A percentile compares a stretch with the other conserved stretches of the same genome.
Evolutionary conservation across 2,113 vertebrate genomes (phyloP).

Genomic region (Acanthisitta chloris): DNA sequence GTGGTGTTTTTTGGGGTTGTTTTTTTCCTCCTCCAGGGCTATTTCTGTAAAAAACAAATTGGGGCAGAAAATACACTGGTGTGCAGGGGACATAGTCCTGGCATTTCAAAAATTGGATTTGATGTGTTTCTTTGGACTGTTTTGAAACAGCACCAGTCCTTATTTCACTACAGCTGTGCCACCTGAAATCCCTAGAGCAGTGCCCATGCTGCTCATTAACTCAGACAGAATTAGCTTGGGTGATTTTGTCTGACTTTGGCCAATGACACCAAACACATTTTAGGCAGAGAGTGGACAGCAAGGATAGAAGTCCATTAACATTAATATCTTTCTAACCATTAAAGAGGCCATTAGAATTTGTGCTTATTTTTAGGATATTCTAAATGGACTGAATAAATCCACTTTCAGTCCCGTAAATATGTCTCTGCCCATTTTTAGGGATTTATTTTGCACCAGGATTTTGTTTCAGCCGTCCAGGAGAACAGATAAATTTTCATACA

Average conservation of each 20-base stretch:
- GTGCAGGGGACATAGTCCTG: background rate
- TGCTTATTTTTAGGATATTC: background rate
- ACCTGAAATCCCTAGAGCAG: background rate
- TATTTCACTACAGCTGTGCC: background rate
- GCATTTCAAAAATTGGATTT: background rate
- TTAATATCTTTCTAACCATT: background rate
- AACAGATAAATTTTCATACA: background rate
- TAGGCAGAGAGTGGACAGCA: background rate
- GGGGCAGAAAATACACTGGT: background rate
- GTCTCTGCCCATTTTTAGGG: background rate
- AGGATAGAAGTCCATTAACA: background rate
- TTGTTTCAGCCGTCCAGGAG: background rate
- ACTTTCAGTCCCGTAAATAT: background rate
- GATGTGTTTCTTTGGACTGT: background rate
- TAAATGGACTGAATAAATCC: background rate
- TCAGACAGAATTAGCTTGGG: background rate
- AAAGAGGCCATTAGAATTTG: background rate
- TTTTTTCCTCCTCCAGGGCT: background rate
- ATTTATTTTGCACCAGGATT: background rate
- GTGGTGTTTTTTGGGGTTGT: too few species aligned
- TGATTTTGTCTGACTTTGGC: background rate
- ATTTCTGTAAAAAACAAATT: background rate
- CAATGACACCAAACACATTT: background rate
- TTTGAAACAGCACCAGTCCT: background rate
- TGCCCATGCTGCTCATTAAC: background rate